phyloP scores from a whole-genome alignment of 2,797 vertebrate genomes.

The Sebastes ruberrimus region DNA sequence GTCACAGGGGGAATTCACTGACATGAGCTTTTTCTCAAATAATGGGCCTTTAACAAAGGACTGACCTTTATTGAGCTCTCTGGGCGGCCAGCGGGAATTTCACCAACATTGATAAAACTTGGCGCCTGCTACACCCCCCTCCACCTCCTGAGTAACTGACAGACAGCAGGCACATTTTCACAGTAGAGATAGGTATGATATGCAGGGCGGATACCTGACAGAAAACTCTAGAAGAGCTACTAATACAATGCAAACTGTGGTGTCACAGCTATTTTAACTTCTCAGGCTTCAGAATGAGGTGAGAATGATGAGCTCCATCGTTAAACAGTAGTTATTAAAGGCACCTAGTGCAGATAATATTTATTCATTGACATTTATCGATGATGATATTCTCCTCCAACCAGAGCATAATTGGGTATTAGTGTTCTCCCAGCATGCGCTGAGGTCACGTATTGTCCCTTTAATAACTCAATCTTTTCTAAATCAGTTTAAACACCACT shows the following conservation, averaged over 20 bases:
- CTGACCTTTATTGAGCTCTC: conserved; percentile 55
- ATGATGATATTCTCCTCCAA: background rate
- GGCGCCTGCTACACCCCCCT: background rate
- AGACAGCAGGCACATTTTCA: conserved; percentile 27
- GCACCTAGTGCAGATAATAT: background rate
- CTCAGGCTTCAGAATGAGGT: background rate
- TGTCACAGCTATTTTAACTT: background rate
- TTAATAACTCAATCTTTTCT: background rate
- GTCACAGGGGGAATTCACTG: conserved; percentile 20
- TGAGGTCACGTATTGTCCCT: background rate
- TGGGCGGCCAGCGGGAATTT: conserved; percentile 16
- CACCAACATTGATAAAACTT: conserved; percentile 20
- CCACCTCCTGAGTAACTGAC: background rate
- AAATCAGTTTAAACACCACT: background rate
- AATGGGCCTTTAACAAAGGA: conserved; percentile 39
- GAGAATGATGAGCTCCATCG: background rate
- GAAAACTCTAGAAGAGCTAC: conserved; percentile 16
- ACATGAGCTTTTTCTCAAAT: conserved; percentile 39
- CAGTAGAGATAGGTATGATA: background rate
- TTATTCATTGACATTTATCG: background rate
- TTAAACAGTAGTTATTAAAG: background rate
- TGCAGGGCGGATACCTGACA: conserved; percentile 11
- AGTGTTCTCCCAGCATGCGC: background rate
- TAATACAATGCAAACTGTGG: conserved; percentile 22
- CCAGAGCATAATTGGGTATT: background rate